A percentile compares a stretch with the other conserved stretches of the same genome.
phyloP scores from a whole-genome alignment of 2,797 vertebrate species.

The Anabacerthia variegaticeps region DNA sequence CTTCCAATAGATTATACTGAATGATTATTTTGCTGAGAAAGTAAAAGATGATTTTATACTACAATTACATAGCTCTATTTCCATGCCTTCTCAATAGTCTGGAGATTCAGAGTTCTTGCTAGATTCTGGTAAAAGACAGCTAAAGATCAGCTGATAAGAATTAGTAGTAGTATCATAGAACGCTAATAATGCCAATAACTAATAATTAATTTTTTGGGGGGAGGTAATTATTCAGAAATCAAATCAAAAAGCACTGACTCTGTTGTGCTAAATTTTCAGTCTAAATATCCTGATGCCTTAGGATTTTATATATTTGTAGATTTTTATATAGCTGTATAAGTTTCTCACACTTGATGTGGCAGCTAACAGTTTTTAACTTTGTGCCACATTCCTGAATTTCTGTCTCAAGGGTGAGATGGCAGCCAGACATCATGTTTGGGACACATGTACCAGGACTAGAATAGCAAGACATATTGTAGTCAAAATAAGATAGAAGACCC shows the following conservation, averaged over 20 bases:
- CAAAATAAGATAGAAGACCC: no score
- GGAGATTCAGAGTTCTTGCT: neutral
- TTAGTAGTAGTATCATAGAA: neutral
- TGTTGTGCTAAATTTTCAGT: neutral
- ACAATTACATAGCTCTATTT: neutral
- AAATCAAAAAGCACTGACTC: neutral
- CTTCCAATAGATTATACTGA: neutral
- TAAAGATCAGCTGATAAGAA: neutral
- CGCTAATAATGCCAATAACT: neutral
- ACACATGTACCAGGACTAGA: no score
- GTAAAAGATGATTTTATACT: neutral
- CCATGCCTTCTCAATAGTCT: neutral
- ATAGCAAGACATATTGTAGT: no score
- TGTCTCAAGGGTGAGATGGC: no score
- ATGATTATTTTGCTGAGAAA: conserved; percentile 30
- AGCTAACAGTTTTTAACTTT: no score
- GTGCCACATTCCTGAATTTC: no score
- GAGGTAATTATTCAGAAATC: neutral
- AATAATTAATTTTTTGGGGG: neutral
- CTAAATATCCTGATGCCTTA: neutral
- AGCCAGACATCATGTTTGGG: no score
- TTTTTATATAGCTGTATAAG: no score
- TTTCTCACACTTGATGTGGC: no score
- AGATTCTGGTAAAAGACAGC: neutral
- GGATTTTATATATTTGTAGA: no score